Conservation (phyloP, 2,888 invertebrate species). For the Stratiomys singularior region DNA sequence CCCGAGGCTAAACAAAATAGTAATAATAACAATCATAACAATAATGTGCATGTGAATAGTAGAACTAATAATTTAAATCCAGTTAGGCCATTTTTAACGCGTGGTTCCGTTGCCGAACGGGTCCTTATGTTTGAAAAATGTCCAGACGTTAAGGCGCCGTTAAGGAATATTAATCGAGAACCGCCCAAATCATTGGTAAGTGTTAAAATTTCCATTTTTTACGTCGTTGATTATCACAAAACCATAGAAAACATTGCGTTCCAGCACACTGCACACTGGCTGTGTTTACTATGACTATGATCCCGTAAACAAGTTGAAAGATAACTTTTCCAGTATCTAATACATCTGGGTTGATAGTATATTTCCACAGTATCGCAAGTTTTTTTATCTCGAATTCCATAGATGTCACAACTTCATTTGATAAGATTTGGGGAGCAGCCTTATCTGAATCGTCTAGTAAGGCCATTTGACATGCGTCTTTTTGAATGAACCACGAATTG, state of each 20-base stretch:
- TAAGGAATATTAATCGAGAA: slow-evolving; percentile 53
- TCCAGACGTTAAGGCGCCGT: slow-evolving; percentile 74
- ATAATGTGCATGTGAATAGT: slow-evolving; percentile 65
- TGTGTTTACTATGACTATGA: no score
- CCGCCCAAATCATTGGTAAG: slow-evolving; percentile 67
- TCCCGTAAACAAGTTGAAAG: no score
- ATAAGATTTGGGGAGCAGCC: no score
- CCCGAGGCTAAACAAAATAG: slow-evolving; percentile 66
- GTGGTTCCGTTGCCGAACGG: slow-evolving; percentile 90
- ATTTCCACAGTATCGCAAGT: no score
- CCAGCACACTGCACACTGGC: not conserved
- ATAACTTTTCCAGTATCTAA: no score
- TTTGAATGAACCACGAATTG: no score
- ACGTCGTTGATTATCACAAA: not conserved
- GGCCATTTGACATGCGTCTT: no score
- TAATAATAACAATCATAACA: slow-evolving; percentile 59
- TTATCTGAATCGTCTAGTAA: no score
- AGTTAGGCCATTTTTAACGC: slow-evolving; percentile 84
- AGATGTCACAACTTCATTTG: no score
- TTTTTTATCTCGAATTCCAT: no score
- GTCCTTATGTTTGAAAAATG: slow-evolving; percentile 92
- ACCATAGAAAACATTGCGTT: not conserved
- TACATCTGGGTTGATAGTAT: no score
- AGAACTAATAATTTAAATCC: slow-evolving; percentile 68
- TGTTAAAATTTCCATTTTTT: slow-evolving; percentile 26